Evolutionary conservation across 2,797 vertebrate genomes (phyloP).

Genomic region (Cyclura pinguis): DNA sequence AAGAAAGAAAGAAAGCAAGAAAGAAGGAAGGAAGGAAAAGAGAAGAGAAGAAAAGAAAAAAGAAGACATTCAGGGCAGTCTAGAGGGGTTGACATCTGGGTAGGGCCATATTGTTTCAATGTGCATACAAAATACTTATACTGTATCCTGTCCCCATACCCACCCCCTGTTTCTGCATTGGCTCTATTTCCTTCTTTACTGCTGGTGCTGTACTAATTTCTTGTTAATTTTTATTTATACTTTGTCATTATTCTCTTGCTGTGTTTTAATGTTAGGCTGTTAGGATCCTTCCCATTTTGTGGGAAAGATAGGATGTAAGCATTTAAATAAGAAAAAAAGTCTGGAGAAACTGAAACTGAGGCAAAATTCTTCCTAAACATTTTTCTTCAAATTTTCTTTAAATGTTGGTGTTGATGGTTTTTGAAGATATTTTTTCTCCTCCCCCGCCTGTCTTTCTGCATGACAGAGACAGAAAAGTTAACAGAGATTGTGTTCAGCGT

Average conservation of each 20-base stretch:
- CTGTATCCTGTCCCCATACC: not conserved
- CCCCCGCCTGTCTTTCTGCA: not conserved
- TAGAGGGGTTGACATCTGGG: too few relatives aligned
- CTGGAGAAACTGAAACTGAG: not conserved
- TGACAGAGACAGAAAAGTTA: not conserved
- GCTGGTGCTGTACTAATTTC: not conserved
- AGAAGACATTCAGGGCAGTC: too few relatives aligned
- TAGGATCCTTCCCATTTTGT: not conserved
- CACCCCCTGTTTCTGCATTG: not conserved
- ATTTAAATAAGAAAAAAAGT: not conserved
- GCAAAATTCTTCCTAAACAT: not conserved
- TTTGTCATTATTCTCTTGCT: not conserved
- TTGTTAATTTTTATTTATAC: not conserved
- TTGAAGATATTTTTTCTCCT: not conserved
- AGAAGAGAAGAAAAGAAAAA: too few relatives aligned
- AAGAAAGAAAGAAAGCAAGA: too few relatives aligned
- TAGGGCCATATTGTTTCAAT: not conserved
- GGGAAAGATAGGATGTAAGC: not conserved
- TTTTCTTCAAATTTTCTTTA: not conserved
- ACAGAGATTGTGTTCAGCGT: not conserved
- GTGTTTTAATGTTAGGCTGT: not conserved
- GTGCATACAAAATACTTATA: not conserved
- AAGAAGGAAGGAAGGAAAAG: too few relatives aligned
- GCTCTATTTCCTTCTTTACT: not conserved
- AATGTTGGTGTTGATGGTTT: not conserved